Conservation (phyloP, 2,113 vertebrate species). For the Calonectris borealis region DNA sequence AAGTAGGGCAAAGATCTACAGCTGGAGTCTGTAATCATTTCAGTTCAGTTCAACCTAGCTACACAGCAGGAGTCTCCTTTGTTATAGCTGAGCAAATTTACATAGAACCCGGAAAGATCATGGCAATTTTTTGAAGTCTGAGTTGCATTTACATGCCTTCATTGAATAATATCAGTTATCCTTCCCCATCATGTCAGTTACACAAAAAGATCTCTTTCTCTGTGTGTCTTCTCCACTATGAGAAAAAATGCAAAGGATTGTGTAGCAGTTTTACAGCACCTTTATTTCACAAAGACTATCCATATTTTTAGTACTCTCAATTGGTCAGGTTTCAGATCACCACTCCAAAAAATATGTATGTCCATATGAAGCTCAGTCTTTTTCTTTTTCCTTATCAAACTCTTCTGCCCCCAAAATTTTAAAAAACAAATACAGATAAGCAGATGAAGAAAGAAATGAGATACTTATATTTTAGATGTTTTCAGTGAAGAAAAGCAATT, state of each 20-base stretch:
- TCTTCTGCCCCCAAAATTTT: neutral
- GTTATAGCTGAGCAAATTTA: neutral
- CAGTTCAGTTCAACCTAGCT: neutral
- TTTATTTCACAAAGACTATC: neutral
- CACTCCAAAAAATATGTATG: neutral
- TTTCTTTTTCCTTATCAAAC: conserved; percentile 66
- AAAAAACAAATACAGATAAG: neutral
- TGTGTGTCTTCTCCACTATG: neutral
- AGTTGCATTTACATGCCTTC: neutral
- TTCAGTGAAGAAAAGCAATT: conserved; percentile 23
- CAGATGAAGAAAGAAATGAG: neutral
- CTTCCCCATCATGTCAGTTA: neutral
- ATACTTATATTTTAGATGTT: neutral
- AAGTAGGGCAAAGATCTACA: neutral
- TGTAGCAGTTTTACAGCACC: neutral
- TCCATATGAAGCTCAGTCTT: neutral
- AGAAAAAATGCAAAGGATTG: neutral
- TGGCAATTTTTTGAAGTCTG: neutral
- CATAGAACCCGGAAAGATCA: neutral
- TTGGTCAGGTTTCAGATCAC: conserved; percentile 20
- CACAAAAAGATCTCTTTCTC: neutral
- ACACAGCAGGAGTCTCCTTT: neutral
- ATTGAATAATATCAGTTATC: neutral
- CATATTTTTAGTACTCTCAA: neutral
- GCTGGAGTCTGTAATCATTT: neutral